These are phyloP conservation scores for Bombylius discolor DNA, from an alignment of 2,888 invertebrate genomes.

Conservation along the genomic window DNA sequence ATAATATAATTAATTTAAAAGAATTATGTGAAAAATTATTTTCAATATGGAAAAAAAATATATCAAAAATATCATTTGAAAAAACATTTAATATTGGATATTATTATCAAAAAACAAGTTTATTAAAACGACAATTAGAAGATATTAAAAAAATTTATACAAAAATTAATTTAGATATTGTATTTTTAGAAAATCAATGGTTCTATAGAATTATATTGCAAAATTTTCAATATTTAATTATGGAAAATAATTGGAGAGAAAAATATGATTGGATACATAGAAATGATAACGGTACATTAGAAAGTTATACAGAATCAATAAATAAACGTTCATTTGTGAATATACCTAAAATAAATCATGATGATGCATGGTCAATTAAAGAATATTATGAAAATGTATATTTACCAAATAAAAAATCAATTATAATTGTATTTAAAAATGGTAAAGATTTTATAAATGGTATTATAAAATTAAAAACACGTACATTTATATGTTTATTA, in stretches of 20 bases:
- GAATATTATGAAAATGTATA: constrained; percentile 29
- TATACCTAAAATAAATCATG: constrained; percentile 27
- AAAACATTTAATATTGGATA: constrained; percentile 17
- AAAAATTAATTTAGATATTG: constrained; percentile 32
- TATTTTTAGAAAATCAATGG: constrained; percentile 32
- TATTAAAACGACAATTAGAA: constrained; percentile 21
- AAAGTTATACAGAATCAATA: constrained; percentile 19
- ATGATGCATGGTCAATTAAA: constrained; percentile 33
- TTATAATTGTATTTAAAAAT: constrained; percentile 27
- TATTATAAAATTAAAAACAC: constrained; percentile 26
- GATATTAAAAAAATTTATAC: constrained; percentile 22
- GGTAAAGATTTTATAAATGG: constrained; percentile 24
- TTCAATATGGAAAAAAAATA: constrained; percentile 30
- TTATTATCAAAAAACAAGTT: constrained; percentile 28
- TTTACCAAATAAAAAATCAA: constrained; percentile 24
- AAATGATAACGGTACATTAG: constrained; percentile 20
- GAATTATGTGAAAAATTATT: constrained; percentile 26
- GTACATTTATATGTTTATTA: constrained; percentile 28
- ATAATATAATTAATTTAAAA: constrained; percentile 23
- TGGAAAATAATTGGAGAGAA: constrained; percentile 30
- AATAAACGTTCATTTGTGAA: constrained; percentile 11
- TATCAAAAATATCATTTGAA: constrained; percentile 29
- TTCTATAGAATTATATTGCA: constrained; percentile 30
- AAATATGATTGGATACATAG: constrained; percentile 33
- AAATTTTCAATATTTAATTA: constrained; percentile 34